Evolutionary conservation across 1,140 invertebrate species (phyloP), one percentile per base, ranked within the genome.

Genomic region (Procambarus clarkii): DNA sequence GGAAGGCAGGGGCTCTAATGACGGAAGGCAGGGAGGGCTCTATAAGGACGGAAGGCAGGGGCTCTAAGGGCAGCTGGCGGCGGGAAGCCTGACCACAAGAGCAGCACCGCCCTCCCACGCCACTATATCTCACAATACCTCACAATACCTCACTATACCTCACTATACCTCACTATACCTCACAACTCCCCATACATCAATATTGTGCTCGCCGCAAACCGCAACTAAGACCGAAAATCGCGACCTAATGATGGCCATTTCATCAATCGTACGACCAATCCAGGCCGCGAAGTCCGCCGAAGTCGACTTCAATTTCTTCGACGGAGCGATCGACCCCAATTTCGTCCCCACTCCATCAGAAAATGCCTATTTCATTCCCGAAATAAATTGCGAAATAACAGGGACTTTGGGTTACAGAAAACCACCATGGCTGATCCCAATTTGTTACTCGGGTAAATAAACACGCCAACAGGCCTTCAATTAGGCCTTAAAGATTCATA

Each of bases 361-460:
- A 58, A 64, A 64, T 21, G 13, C 13, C 60, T 15, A 64, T 21
- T 64, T 64, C 18, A 64, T 64, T 64, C 60, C 18, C 60, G 18
- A 64, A 64, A 64, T 64, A 64, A 64, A 64, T 64, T 15, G 60
- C 18, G 4, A 64, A 64, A 64, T 64, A 64, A 64, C 60, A 64
- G 60, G 18, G 60, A 64, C 60, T 15, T 64, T 64, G 60, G 60
- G 60, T 64, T 64, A 64, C 60, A 64, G 11, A 18, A 64, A 64
- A 64, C 60, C 60, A 64, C 60, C 60, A 64, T 64, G 13, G 60
- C 60, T 9, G 60, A 64, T 64, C 60, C 60, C 60, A 64, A 64
- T 64, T 64, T 64, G 60, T 64, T 64, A 64, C 60, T 64, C 60
- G 60, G 60, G 60, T 15, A 64, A 64, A 64, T 64, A 64, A 64